phyloP scores from a whole-genome alignment of 2,888 invertebrate genomes.

The Synanthedon myopaeformis region DNA sequence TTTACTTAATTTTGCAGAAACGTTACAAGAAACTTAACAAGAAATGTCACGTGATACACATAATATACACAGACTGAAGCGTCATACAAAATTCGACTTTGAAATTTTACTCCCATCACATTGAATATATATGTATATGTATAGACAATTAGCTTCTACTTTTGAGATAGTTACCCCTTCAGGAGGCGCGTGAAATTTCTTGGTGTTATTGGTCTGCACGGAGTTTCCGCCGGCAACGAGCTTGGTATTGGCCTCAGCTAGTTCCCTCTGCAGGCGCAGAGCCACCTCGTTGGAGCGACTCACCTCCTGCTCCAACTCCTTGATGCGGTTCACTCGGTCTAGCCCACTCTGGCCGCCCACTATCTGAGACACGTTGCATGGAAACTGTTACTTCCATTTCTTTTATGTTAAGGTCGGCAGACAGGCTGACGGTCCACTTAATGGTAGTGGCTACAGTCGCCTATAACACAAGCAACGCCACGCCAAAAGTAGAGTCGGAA shows the following conservation, averaged over 20 bases:
- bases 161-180: conserved; percentile 72
- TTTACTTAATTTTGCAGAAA: no score
- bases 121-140: no score
- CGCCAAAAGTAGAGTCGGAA: no score
- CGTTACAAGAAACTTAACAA: no score
- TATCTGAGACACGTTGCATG: conserved; percentile 28
- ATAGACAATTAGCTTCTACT: background rate
- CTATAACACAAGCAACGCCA: background rate
- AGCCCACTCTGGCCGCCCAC: conserved; percentile 72
- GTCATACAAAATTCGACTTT: no score
- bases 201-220: conserved; percentile 51
- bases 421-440: no score
- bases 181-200: conserved; percentile 68
- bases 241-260: conserved; percentile 75
- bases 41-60: no score
- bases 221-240: conserved; percentile 49
- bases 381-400: background rate
- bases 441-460: no score
- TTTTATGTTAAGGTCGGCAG: no score
- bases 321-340: conserved; percentile 76
- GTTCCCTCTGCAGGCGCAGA: conserved; percentile 75
- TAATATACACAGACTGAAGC: no score
- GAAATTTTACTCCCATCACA: no score
- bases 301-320: conserved; percentile 88
- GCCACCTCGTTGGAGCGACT: conserved; percentile 82